These are phyloP conservation scores for Silurus lanzhouensis DNA, from an alignment of 2,797 vertebrate genomes.

Conservation along the genomic window DNA sequence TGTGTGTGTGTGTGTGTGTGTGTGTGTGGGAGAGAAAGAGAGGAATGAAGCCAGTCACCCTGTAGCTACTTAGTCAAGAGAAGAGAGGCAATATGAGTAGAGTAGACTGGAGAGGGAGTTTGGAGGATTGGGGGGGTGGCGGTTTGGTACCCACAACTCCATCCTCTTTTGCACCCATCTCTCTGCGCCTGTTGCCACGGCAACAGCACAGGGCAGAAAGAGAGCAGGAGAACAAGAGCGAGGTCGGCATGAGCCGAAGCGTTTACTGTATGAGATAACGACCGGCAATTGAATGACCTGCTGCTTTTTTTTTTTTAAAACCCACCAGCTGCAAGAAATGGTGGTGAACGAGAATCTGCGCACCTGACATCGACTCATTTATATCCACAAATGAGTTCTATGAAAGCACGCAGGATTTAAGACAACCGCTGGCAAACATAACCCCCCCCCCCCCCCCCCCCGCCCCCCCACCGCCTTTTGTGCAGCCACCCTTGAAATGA, in stretches of 20 bases:
- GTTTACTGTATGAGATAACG: conserved; percentile 27
- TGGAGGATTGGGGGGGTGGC: neutral
- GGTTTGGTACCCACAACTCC: conserved; percentile 36
- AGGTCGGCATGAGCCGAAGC: conserved; percentile 11
- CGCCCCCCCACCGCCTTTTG: neutral
- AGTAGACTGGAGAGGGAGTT: conserved; percentile 14
- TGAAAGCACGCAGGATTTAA: neutral
- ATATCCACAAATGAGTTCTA: neutral
- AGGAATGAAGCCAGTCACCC: conserved; percentile 39
- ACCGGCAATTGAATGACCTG: conserved; percentile 19
- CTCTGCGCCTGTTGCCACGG: conserved; percentile 76
- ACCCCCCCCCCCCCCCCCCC: neutral
- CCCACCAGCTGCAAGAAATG: neutral
- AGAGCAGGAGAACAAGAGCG: conserved; percentile 57
- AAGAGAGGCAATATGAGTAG: conserved; percentile 39
- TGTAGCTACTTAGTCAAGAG: conserved; percentile 18
- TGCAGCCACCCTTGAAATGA: conserved; percentile 28
- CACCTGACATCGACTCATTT: neutral
- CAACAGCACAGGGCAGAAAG: conserved; percentile 75
- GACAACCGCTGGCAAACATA: neutral
- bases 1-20: neutral
- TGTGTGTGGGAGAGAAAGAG: neutral
- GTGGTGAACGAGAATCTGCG: neutral
- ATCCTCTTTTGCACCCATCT: conserved; percentile 57
- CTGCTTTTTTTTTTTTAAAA: neutral